phyloP scores from a whole-genome alignment of 53 echinoderm and acorn worm genomes.

The Apostichopus leukothele region DNA sequence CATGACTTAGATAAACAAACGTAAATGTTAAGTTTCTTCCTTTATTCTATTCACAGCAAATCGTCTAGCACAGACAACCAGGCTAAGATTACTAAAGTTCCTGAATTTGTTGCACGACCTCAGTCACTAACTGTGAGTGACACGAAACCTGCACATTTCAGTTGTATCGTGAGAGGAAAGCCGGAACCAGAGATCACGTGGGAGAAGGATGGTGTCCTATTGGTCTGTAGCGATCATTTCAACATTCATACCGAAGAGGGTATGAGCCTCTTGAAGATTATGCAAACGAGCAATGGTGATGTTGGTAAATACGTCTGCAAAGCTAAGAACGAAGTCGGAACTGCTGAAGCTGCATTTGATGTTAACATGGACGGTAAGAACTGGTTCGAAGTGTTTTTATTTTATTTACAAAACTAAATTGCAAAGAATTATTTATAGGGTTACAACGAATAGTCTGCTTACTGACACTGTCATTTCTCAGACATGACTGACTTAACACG shows the following conservation, averaged over 20 bases:
- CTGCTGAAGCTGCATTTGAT: constrained; percentile 53
- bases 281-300: constrained; percentile 63
- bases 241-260: constrained; percentile 77
- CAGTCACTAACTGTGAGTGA: constrained; percentile 66
- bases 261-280: constrained; percentile 77
- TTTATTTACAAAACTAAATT: neutral
- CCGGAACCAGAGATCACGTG: constrained; percentile 80
- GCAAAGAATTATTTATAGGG: neutral
- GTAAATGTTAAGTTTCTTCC: neutral
- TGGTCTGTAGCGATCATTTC: constrained; percentile 43
- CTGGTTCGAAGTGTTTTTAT: neutral
- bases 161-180: constrained; percentile 71
- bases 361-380: constrained; percentile 58
- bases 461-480: neutral
- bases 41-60: neutral
- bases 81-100: constrained; percentile 39
- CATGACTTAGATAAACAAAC: too few species aligned
- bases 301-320: constrained; percentile 77
- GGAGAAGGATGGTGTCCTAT: constrained; percentile 51
- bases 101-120: constrained; percentile 79
- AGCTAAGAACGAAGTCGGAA: constrained; percentile 70
- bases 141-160: constrained; percentile 69
- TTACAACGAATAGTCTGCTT: neutral
- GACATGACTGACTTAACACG: too few species aligned
- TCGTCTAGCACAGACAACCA: neutral